Base-by-base conservation (phyloP, 2,113 vertebrate species). In the Sclerurus mexicanus region DNA sequence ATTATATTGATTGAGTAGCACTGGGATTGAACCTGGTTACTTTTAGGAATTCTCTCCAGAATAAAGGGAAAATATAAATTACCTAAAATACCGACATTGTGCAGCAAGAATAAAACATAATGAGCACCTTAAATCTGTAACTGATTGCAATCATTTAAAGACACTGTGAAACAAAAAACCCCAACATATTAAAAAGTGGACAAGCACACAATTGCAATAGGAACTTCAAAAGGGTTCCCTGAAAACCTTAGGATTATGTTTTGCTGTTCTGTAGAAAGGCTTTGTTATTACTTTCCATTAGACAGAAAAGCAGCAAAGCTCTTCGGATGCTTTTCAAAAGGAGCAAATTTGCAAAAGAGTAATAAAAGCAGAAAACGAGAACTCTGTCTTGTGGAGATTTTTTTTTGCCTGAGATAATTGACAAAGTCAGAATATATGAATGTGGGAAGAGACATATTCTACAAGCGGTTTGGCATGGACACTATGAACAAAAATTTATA, bases 241-340 rank as follows among this genome's bases (percentile, higher is more conserved):
- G n/a, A 90, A 93, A 93, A 63, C 42, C n/a, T 72, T 37, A 68
- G 53, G 24, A 78, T 62, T 59, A 58, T 6, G 5, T 50, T 87
- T 86, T 40, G 19, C 30, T 93, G 28, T n/a, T 87, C 80, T 87
- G 52, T 66, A 91, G 88, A 94, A 93, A 89, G 76, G 53, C 21
- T 89, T 91, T 84, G 15, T 87, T 97, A 95, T 82, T 94, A 90
- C 76, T 91, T 97, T 97, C 47, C 28, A 53, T 97, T 93, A 96
- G 89, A 97, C 92, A 97, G 92, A 94, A 96, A 97, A 94, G 85
- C 94, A 97, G 83, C 39, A 95, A 85, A 93, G 71, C 72, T 95
- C 96, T 96, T 96, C 75, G 97, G 82, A 96, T 69, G 75, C 22
- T 63, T 93, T 82, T 63, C 33, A 58, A 87, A 85, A 85, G 62